Conservation (phyloP, 2,113 vertebrate species). For the Sinocyclocheilus anophthalmus region DNA sequence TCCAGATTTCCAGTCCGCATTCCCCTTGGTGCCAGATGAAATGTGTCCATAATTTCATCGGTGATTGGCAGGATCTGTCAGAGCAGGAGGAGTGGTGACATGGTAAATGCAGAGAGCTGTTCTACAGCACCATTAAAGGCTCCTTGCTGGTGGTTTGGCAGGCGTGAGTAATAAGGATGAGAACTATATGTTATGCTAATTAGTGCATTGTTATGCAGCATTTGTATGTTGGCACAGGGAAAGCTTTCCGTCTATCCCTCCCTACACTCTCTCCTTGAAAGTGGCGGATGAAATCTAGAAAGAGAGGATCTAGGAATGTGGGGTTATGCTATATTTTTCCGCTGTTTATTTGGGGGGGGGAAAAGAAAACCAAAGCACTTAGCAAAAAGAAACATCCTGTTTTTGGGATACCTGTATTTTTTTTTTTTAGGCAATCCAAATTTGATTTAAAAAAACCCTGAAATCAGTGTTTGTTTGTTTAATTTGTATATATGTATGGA, state of each 20-base stretch:
- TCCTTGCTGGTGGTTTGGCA: background rate
- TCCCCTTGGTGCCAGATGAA: slow-evolving; percentile 27
- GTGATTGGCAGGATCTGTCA: slow-evolving; percentile 33
- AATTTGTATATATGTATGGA: too few species aligned
- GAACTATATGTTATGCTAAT: slow-evolving; percentile 53
- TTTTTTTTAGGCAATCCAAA: too few species aligned
- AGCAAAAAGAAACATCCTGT: too few species aligned
- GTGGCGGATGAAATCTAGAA: slow-evolving; percentile 32
- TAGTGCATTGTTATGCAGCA: slow-evolving; percentile 48
- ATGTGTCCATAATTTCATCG: slow-evolving; percentile 11
- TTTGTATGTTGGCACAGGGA: slow-evolving; percentile 52
- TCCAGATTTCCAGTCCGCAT: slow-evolving; percentile 40
- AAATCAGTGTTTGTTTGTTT: too few species aligned
- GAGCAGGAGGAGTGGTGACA: slow-evolving; percentile 16
- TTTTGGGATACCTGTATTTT: too few species aligned
- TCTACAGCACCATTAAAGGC: slow-evolving; percentile 5
- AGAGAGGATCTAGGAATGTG: background rate
- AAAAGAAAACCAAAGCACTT: background rate
- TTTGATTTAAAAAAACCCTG: too few species aligned
- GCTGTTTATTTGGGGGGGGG: too few species aligned
- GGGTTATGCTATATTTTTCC: background rate
- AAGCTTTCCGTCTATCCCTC: slow-evolving; percentile 43
- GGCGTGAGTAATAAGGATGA: background rate
- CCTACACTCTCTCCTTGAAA: slow-evolving; percentile 15
- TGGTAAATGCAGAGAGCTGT: slow-evolving; percentile 34